phyloP scores from a whole-genome alignment of 1,140 invertebrate species.

The silkworm (Bombyx mori) region ASM3026992v2 NC_085111.1:8641001-8641500 shows the following conservation, averaged over 20 bases:
- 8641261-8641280: slow-evolving; percentile 5
- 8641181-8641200: too few relatives aligned
- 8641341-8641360: slow-evolving; percentile 54
- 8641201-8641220: too few relatives aligned
- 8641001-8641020: too few relatives aligned
- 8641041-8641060: too few relatives aligned
- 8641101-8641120: too few relatives aligned
- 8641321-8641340: slow-evolving; percentile 43
- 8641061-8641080: too few relatives aligned
- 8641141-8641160: too few relatives aligned
- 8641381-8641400: slow-evolving; percentile 62
- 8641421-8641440: slow-evolving; percentile 48
- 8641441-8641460: slow-evolving; percentile 57
- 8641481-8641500: slow-evolving; percentile 46
- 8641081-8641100: too few relatives aligned
- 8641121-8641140: too few relatives aligned
- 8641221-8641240: too few relatives aligned
- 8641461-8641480: slow-evolving; percentile 51
- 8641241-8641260: not conserved
- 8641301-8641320: slow-evolving; percentile 23
- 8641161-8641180: too few relatives aligned
- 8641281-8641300: not conserved
- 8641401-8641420: slow-evolving; percentile 65
- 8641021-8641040: too few relatives aligned
- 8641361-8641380: slow-evolving; percentile 52